A percentile compares a stretch with the other conserved stretches of the same genome.
phyloP scores from a whole-genome alignment of 2,113 vertebrate species.

The Sorex araneus region DNA sequence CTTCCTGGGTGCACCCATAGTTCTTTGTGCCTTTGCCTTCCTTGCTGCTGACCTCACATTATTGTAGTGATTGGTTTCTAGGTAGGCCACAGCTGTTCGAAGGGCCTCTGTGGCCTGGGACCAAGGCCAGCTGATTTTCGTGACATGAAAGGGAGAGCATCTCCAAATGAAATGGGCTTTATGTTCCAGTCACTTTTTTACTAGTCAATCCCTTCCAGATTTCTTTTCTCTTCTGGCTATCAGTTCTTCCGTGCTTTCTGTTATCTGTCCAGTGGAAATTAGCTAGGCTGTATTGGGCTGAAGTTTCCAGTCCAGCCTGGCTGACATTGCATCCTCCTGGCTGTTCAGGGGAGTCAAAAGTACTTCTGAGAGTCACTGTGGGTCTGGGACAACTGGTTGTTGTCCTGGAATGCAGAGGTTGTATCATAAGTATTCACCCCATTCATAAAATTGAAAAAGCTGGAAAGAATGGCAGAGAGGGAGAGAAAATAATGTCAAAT shows the following conservation, averaged over 20 bases:
- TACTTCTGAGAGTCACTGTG: slow-evolving; percentile 78
- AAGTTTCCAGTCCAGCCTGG: slow-evolving; percentile 80
- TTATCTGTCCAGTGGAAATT: slow-evolving; percentile 74
- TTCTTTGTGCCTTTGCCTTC: slow-evolving; percentile 6
- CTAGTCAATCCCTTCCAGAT: neutral
- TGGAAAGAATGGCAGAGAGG: neutral
- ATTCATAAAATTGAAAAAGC: slow-evolving; percentile 70
- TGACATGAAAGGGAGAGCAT: neutral
- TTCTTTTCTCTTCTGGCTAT: slow-evolving; percentile 72
- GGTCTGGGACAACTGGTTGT: slow-evolving; percentile 85
- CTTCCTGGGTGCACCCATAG: neutral
- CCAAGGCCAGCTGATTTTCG: neutral
- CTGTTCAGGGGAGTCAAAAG: slow-evolving; percentile 67
- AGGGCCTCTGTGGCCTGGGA: neutral
- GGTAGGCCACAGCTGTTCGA: neutral
- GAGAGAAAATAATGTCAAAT: slow-evolving; percentile 35
- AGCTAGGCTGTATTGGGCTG: slow-evolving; percentile 76
- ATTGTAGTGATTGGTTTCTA: neutral
- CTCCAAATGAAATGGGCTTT: slow-evolving; percentile 31
- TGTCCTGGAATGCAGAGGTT: slow-evolving; percentile 58
- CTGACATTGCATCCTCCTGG: slow-evolving; percentile 71
- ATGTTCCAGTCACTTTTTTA: slow-evolving; percentile 53
- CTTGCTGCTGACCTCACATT: neutral
- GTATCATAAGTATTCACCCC: slow-evolving; percentile 81
- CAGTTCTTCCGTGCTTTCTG: slow-evolving; percentile 79